Evolutionary conservation across 2,113 vertebrate genomes (phyloP), one percentile per base, ranked within the genome.

Genomic region (Protobothrops flavoviridis): DNA sequence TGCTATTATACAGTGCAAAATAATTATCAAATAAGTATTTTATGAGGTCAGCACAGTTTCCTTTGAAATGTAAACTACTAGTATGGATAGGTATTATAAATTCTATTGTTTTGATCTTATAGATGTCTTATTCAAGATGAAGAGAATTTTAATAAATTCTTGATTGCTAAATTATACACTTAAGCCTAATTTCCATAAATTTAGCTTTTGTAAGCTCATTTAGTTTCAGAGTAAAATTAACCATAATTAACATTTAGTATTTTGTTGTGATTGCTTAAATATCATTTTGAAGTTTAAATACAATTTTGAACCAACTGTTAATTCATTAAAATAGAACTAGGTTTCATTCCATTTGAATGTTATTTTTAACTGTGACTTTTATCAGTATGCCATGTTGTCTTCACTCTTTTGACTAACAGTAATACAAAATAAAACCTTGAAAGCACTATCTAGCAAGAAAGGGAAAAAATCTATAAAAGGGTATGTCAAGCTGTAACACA

Each of bases 231-330:
- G 93, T 56, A 91, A 90, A 23, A 90, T 94, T 95, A 95, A 81
- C 95, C 59, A 92, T 52, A 29, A 94, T 95, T 95, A 94, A 0
- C 24, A 90, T 91, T 95, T 94, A 91, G 10, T 87, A 91, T 94
- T 95, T 93, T 96, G 88, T 97, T 96, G 96, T 96, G 85, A 95
- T 96, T 96, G 53, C 88, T 92, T 1, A 59, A 59, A 48, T 93
- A 97, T 93, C 2, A 93, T 93, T 96, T 94, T 92, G 0, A 94
- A 96, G 93, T 91, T 52, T 90, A 93, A 33, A 74, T 91, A 90
- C 33, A 90, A 29, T 23, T 90, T 90, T 74, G 89, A 90, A 93
- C 53, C 53, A 85, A 92, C 17, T 56, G 90, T 92, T 96, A 95
- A 91, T 91, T 94, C 91, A 95, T 95, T 93, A 93, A 57, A 93